These are phyloP conservation scores for Osedax frankpressi DNA, from an alignment of 2,888 invertebrate species.

Conservation along the genomic window DNA sequence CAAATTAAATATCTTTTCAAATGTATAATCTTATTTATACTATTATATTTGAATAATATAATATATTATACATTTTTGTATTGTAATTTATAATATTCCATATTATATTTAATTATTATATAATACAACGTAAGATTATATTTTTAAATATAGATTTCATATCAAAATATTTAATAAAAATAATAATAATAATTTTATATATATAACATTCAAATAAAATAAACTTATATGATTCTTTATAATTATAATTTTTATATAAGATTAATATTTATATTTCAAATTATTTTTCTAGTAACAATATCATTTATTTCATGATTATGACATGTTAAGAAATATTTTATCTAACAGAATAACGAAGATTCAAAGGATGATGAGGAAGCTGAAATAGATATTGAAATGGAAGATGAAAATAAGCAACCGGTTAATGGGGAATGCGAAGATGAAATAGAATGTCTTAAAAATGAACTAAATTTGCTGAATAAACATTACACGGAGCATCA, in stretches of 20 bases:
- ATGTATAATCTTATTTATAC: background rate
- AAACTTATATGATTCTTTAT: background rate
- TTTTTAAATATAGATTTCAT: background rate
- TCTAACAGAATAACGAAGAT: constrained; percentile 7
- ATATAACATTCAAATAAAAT: background rate
- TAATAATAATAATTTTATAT: too few species aligned
- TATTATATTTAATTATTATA: background rate
- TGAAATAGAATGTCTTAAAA: constrained; percentile 14
- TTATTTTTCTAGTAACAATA: too few species aligned
- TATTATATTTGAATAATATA: background rate
- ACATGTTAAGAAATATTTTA: too few species aligned
- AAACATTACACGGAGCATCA: constrained; percentile 44
- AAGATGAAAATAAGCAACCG: background rate
- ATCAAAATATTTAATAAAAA: background rate
- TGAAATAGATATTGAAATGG: constrained; percentile 18
- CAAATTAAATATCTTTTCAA: too few species aligned
- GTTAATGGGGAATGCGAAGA: background rate
- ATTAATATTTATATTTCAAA: too few species aligned
- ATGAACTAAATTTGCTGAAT: constrained; percentile 37
- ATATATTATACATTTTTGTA: background rate
- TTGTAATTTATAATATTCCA: background rate
- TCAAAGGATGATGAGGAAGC: background rate
- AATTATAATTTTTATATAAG: too few species aligned
- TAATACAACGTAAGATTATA: too few species aligned
- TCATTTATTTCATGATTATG: too few species aligned